Base-by-base conservation (phyloP, 2,797 vertebrate species). In the Todus mexicanus region DNA sequence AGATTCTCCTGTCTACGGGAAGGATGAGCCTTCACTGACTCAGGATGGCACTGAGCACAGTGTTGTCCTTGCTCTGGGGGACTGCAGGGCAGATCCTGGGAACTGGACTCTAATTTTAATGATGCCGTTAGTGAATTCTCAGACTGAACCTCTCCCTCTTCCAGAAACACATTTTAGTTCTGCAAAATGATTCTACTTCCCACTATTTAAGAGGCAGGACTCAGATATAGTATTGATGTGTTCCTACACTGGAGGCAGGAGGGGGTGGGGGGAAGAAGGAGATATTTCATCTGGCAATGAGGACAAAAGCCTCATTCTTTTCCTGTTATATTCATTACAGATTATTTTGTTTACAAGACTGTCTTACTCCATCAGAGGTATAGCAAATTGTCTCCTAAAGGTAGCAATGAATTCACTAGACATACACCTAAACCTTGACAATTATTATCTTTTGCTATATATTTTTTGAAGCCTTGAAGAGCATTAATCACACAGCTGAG, bases 331-430 rank as follows among this genome's bases (percentile, higher is more conserved):
- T 91, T 96, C 95, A 96, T 92, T 94, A 78, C 54, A 73, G 42
- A 94, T 97, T 94, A 78, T 95, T 91, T 84, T 92, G 94, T 96
- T 97, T 85, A 15, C 69, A 94, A 95, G 92, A 77, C 48, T 87
- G 83, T 78, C 89, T 93, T 95, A 89, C 57, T 96, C 84, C 48
- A 15, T 92, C 94, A 68, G 89, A 87, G 45, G 38, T 64, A 93
- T 72, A 77, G 94, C 73, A 94, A 97, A 94, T 94, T 86, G 90
- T 89, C 83, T 96, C 84, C 69, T 92, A 68, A 87, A 97, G 90
- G 94, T 94, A 97, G 94, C 96, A 95, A 92, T 96, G 96, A 96
- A 97, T 97, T 97, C 95, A 89, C 84, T 19, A 84, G 87, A 84
- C 15, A 25, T 59, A 89, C 57, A 91, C 59, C 94, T 97, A 97